Base-by-base conservation (phyloP, 2,797 vertebrate genomes). In the Xenopus petersii region DNA sequence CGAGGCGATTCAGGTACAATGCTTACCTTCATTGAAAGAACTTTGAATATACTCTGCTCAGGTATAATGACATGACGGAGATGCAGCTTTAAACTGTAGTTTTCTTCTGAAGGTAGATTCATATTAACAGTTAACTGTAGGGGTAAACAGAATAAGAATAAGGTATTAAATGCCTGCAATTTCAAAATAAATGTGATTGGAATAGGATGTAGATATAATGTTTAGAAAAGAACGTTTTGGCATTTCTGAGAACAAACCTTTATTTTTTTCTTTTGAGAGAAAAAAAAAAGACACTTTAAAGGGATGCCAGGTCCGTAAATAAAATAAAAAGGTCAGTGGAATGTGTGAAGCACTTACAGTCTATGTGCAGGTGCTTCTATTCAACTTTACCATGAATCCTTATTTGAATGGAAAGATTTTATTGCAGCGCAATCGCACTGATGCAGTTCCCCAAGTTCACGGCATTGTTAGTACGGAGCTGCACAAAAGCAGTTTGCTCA, bases 21-120 rank as follows among this genome's bases (percentile, higher is more conserved):
- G 36, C 73, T 84, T 82, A 98, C 96, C 94, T 98, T 98, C 76
- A 96, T 96, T 81, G 93, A 92, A 87, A 98, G 93, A 83, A 98
- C 87, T 94, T 89, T 97, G 89, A 94, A 97, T 7, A 72, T 93
- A 91, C 95, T 95, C 85, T 98, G 94, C 75, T 95, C 91, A 59
- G 96, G 92, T 81, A 93, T 71, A 80, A 99, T 86, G 36, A 93
- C 86, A 83, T 98, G 94, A 81, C 94, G 88, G 71, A 99, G 93
- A 83, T 88, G 83, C 76, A 98, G 84, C 63, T 89, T 84, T 81
- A 98, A 91, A 86, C 77, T 88, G 86, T 91, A 94, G 84, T 91
- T 89, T 76, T 97, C 93, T 70, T 92, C 95, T 56, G 94, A 93
- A 10, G 93, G 83, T 85, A 98, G 88, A 73, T 86, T 92, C 79